A percentile compares a stretch with the other conserved stretches of the same genome.
Conservation (phyloP, 2,888 invertebrate genomes). For the Yponomeuta plumbellus region DNA sequence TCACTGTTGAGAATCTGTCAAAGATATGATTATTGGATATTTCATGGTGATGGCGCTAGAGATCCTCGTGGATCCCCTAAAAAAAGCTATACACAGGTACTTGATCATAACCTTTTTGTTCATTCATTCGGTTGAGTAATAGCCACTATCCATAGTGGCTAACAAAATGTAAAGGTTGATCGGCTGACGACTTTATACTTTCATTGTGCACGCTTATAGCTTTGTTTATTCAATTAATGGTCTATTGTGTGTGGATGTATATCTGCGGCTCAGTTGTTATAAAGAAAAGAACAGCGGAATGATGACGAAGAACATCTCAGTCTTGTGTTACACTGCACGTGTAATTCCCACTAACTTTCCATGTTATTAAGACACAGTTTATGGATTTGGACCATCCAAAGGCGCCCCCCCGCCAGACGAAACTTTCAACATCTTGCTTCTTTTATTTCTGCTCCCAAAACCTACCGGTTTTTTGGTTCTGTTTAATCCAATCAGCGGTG, state of each 20-base stretch:
- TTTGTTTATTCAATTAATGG: background rate
- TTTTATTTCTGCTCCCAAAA: background rate
- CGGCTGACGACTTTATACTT: too few species aligned
- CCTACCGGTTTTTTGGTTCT: background rate
- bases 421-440: slow-evolving; percentile 11
- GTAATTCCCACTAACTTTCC: slow-evolving; percentile 1
- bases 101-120: too few species aligned
- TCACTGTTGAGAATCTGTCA: too few species aligned
- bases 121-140: too few species aligned
- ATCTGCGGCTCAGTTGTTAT: background rate
- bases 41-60: too few species aligned
- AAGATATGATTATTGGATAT: too few species aligned
- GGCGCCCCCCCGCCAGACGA: background rate
- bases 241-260: background rate
- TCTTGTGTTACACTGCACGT: background rate
- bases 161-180: too few species aligned
- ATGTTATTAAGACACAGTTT: slow-evolving; percentile 8
- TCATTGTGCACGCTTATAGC: background rate
- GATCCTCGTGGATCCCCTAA: too few species aligned
- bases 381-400: slow-evolving; percentile 7
- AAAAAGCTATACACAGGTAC: too few species aligned
- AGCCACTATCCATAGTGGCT: too few species aligned
- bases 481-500: too few species aligned
- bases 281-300: background rate
- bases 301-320: background rate